These are phyloP conservation scores for Micrastur ruficollis DNA, from an alignment of 2,797 vertebrate species.

Conservation along the genomic window DNA sequence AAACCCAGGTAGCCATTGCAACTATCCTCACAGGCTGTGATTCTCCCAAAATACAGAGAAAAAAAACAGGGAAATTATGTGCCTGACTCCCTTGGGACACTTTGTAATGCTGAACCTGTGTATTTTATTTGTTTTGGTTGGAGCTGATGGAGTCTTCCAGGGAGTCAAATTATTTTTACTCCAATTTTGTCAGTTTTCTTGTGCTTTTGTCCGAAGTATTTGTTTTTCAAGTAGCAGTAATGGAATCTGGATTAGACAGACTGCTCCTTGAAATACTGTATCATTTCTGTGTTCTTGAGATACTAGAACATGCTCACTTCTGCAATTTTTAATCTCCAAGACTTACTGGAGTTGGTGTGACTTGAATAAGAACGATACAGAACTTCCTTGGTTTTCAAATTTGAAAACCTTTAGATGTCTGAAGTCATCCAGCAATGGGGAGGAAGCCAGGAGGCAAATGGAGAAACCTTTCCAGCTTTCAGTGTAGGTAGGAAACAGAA, in stretches of 20 bases:
- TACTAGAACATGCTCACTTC: background rate
- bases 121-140: background rate
- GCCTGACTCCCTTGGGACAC: background rate
- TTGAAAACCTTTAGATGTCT: background rate
- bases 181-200: background rate
- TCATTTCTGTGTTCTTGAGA: background rate
- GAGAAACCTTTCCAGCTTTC: constrained; percentile 49
- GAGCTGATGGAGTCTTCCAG: background rate
- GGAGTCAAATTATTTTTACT: background rate
- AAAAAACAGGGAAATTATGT: background rate
- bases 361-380: background rate
- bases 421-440: background rate
- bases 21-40: background rate
- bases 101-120: background rate
- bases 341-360: constrained; percentile 2
- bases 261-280: background rate
- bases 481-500: constrained; percentile 56
- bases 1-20: background rate
- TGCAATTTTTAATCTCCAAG: background rate
- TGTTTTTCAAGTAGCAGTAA: background rate
- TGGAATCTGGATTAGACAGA: background rate
- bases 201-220: background rate
- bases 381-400: background rate
- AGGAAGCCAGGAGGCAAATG: constrained; percentile 42
- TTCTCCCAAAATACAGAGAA: background rate